Evolutionary conservation across 2,113 vertebrate species (phyloP), one percentile per base, ranked within the genome.

Genomic region (Podiceps cristatus): DNA sequence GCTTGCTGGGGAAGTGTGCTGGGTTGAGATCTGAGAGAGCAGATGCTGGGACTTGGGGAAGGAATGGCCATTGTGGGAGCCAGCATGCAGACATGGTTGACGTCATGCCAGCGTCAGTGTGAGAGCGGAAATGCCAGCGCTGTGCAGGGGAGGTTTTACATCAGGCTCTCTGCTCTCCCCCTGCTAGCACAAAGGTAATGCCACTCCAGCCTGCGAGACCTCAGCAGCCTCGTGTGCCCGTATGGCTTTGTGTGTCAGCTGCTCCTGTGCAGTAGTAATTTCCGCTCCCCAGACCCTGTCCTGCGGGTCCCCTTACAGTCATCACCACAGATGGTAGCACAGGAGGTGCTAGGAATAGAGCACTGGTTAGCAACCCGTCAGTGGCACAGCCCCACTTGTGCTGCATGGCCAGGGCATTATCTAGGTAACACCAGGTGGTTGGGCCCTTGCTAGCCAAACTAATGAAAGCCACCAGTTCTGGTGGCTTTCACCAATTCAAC

Each of bases 251-350:
- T 55, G 42, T 23, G 3, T 92, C 90, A 86, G 45, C 76, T 50
- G 31, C 64, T 83, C 52, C 29, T 33, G 58, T 45, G 76, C 49
- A 50, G 45, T 24, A 56, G 71, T 16, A 72, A 9, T 25, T 69
- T 74, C 58, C 3, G 10, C 53, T 87, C 28, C n/a, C 60, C 67
- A n/a, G 29, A 4, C 35, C 33, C 45, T 31, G 4, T 37, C 49
- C 60, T 53, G 40, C 2, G 7, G 42, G 50, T 69, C 1, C 58
- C 23, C 1, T 77, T 71, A 11, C 8, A 53, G 37, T 49, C 66
- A 58, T 60, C 53, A 8, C 33, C 81, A 47, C 96, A 95, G 91
- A 94, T 93, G 93, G 96, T 16, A 15, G 77, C 92, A 42, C 86
- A 88, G 92, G 86, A 93, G 89, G 86, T 66, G 66, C 92, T 83